Evolutionary conservation across 2,113 vertebrate species (phyloP), one percentile per base, ranked within the genome.

Genomic region (Nansenia antarctica): DNA sequence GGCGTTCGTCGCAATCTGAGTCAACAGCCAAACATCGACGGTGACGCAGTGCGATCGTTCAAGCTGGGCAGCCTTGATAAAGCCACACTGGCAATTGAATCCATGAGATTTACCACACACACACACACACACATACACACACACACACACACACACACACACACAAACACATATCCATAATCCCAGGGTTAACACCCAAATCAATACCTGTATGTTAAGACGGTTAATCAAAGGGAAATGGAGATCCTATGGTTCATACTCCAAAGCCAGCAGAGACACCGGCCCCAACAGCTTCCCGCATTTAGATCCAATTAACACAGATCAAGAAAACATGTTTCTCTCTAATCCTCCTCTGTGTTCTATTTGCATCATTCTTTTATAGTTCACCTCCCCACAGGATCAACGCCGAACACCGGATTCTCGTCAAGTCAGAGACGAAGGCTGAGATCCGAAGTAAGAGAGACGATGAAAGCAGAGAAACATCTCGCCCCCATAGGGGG

Each of bases 141-240:
- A n/a, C n/a, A n/a, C n/a, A n/a, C n/a, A n/a, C n/a, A n/a, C n/a
- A n/a, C n/a, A n/a, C n/a, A n/a, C n/a, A n/a, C n/a, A n/a, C n/a
- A n/a, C n/a, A n/a, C n/a, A n/a, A n/a, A n/a, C n/a, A 58, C 53
- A 63, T 65, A 65, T 65, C 65, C 53, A 52, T 69, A 65, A 73
- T 69, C 54, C 65, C 12, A 11, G 7, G 69, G 59, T 72, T 69
- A 69, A 65, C 49, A 27, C 62, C 32, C 29, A 60, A 62, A 69
- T 60, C 69, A 60, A 64, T 64, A 58, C 24, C 27, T 15, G 34
- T 47, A 22, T 47, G 49, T 66, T 29, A 18, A 47, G 26, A 55
- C 32, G 29, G 42, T 45, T 58, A 54, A 57, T 67, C 64, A 49
- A 11, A 14, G 29, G 11, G n/a, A 11, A 9, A n/a, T n/a, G n/a